Base-by-base conservation (phyloP, 2,888 invertebrate genomes). In the Drosophila antonietae region DNA sequence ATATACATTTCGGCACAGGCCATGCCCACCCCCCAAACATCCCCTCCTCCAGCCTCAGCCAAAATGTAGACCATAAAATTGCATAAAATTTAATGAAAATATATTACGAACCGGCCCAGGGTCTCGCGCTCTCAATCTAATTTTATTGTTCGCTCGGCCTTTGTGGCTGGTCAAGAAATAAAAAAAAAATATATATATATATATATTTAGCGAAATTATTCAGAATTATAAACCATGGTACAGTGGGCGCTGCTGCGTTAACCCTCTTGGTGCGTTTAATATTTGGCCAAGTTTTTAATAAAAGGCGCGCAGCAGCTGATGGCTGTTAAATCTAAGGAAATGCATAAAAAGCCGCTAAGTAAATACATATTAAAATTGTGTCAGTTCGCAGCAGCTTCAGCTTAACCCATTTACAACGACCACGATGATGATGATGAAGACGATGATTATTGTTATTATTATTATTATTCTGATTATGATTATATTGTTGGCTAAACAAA, bases 311-410 rank as follows among this genome's bases (percentile, higher is more conserved):
- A 41, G 58, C 73, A 49, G 59, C 68, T 62, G 59, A 66, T 44
- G 68, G 69, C 56, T 65, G 65, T 69, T 49, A 86, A 80, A 67
- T 78, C 83, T 81, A 70, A 83, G 84, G 51, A 88, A 86, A 81
- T 75, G 80, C 83, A 80, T 83, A 78, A 88, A 85, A 77, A 74
- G 67, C 73, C 70, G 80, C 73, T 75, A 81, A 83, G 87, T 79
- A 83, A 86, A 84, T 83, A 86, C 64, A 75, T 79, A 79, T 88
- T 85, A 78, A 88, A 84, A 86, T 77, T 68, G 73, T 75, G 89
- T 78, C 86, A 82, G 77, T 67, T 52, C 23, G 52, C 33, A 52
- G 67, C 53, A 28, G 53, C 75, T 31, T 31, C 18, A 31, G 75
- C 68, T 78, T 83, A 86, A 83, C 81, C 89, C 78, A 78, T 84